These are phyloP conservation scores for Tamandua tetradactyla DNA, from an alignment of 2,797 vertebrate genomes.

Conservation along the genomic window DNA sequence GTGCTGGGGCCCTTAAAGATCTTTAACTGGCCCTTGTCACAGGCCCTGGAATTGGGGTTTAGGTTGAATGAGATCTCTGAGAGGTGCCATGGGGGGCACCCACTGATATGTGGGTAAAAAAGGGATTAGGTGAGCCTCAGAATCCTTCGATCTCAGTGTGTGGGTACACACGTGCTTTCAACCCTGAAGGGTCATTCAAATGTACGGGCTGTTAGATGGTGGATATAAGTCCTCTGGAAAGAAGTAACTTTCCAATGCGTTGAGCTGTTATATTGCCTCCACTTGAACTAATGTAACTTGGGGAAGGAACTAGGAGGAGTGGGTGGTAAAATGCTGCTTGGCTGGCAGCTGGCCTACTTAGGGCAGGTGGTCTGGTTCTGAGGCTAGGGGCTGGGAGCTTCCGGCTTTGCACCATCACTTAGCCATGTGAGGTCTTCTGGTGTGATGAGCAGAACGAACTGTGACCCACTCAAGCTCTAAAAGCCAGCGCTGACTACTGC, in stretches of 20 bases:
- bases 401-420: neutral
- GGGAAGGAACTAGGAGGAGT: neutral
- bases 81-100: no score
- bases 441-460: neutral
- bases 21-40: neutral
- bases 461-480: neutral
- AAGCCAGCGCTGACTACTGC: neutral
- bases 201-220: neutral
- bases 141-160: neutral
- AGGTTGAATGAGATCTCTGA: neutral
- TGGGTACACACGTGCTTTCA: neutral
- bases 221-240: neutral
- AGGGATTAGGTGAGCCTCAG: neutral
- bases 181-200: neutral
- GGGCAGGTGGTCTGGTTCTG: neutral
- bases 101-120: no score
- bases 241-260: neutral
- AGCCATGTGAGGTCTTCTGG: neutral
- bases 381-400: neutral
- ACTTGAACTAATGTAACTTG: neutral
- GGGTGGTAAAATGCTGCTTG: neutral
- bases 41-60: neutral
- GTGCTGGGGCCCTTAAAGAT: neutral
- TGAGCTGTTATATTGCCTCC: neutral
- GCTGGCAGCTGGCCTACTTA: neutral